A percentile compares a stretch with the other conserved stretches of the same genome.
These are phyloP conservation scores for Echeneis naucrates DNA, from an alignment of 2,797 vertebrate species.

Conservation along the genomic window DNA sequence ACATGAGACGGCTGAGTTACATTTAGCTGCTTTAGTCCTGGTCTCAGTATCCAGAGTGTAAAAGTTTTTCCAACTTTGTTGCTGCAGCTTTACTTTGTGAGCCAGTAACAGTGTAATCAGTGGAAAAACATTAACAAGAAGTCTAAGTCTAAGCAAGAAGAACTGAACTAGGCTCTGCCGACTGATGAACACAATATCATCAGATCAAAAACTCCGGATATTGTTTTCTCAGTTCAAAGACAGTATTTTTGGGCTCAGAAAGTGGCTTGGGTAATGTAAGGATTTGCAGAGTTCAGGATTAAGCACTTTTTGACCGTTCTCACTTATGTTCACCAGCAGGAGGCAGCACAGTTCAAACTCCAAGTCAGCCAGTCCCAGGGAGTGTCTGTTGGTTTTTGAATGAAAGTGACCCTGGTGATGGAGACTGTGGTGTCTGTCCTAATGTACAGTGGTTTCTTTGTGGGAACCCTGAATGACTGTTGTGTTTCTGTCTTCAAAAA, in stretches of 20 bases:
- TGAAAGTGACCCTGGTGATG: constrained; percentile 8
- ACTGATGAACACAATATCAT: background rate
- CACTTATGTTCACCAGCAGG: constrained; percentile 61
- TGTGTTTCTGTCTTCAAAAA: constrained; percentile 36
- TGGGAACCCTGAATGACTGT: constrained; percentile 57
- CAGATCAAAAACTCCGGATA: background rate
- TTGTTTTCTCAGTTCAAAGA: background rate
- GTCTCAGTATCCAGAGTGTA: background rate
- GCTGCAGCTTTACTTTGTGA: background rate
- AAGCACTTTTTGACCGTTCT: constrained; percentile 12
- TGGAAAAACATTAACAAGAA: background rate
- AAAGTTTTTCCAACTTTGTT: background rate
- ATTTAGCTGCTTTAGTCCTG: background rate
- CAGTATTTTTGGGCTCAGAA: background rate
- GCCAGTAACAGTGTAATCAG: background rate
- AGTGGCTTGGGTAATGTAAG: background rate
- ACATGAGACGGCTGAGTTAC: background rate
- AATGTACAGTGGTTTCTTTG: constrained; percentile 65
- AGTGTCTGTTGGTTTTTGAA: background rate
- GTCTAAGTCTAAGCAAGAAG: background rate
- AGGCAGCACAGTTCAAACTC: constrained; percentile 67
- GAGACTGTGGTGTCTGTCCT: constrained; percentile 37
- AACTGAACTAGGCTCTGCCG: background rate
- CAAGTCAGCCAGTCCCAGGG: background rate
- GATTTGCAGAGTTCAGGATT: background rate